Evolutionary conservation across 2,888 invertebrate species (phyloP).

Genomic region (Acrobasis consociella): DNA sequence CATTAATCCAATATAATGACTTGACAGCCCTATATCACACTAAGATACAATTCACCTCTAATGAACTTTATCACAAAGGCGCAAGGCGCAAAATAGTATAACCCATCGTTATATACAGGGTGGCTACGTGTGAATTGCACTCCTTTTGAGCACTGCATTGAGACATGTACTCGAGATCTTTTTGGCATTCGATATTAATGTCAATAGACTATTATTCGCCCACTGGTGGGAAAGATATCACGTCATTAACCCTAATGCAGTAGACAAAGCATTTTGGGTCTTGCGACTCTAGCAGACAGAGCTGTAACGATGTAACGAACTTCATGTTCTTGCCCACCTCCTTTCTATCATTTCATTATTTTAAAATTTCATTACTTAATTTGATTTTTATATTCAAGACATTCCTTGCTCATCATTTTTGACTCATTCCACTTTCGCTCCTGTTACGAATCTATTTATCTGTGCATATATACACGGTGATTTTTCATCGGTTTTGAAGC

Average conservation of each 20-base stretch:
- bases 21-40: slow-evolving; percentile 8
- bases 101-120: neutral
- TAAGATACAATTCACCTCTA: neutral
- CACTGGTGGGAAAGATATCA: neutral
- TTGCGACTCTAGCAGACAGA: too few relatives aligned
- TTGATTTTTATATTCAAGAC: too few relatives aligned
- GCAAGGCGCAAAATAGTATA: slow-evolving; percentile 21
- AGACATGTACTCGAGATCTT: neutral
- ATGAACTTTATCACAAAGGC: slow-evolving; percentile 3
- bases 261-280: neutral
- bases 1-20: neutral
- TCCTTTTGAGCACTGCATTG: slow-evolving; percentile 4
- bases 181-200: neutral
- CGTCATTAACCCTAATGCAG: neutral
- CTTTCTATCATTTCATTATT: too few relatives aligned
- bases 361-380: too few relatives aligned
- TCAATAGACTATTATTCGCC: neutral
- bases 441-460: too few relatives aligned
- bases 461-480: too few relatives aligned
- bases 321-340: too few relatives aligned
- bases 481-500: too few relatives aligned
- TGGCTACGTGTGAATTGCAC: slow-evolving; percentile 14
- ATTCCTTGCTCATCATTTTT: too few relatives aligned
- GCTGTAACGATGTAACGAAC: too few relatives aligned
- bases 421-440: too few relatives aligned